Evolutionary conservation across 92 coral and sea anemone genomes (phyloP), one percentile per base, ranked within the genome.

Genomic region (Zoanthus gigantus): DNA sequence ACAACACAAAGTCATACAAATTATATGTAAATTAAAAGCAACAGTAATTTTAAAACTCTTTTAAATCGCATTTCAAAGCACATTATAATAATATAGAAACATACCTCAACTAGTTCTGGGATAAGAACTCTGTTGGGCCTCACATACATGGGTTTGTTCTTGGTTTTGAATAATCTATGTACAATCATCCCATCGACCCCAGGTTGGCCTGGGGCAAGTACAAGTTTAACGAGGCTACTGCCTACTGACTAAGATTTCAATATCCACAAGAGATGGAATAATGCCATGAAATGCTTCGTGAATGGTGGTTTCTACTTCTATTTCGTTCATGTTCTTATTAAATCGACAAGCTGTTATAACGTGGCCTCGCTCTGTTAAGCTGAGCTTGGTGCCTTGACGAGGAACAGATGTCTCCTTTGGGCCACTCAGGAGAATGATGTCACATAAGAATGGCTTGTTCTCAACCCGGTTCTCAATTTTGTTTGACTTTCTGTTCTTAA

Each of bases 291-390:
- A 92, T 37, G 94, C 92, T 74, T 92, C 92, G 37, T 69, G 34
- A 63, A 92, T 84, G 34, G 92, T 79, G 29, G 86, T 78, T 74
- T 91, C 90, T 17, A 91, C 92, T 75, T 91, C 81, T 32, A 61
- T 77, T 58, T 85, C 94, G 42, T 15, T 83, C 94, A 92, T 92
- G 30, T 52, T 66, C 88, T 89, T 90, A 81, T 54, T 63, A 58
- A 89, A 89, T 37, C 76, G 85, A 63, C 92, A 89, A 30, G 84
- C 94, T 69, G 92, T 76, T 46, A 92, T 85, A 1, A 89, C 86
- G 83, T 92, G 92, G 60, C 94, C 94, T 28, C 90, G 84, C 72
- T 89, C 92, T 73, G 76, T 79, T 45, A 89, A 58, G 42, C 73
- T 44, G n/a, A 84, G 54, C 48, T 85, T 74, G 44, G 93, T 30